These are phyloP conservation scores for Tachina lurida DNA, from an alignment of 2,888 invertebrate species.

Conservation along the genomic window DNA sequence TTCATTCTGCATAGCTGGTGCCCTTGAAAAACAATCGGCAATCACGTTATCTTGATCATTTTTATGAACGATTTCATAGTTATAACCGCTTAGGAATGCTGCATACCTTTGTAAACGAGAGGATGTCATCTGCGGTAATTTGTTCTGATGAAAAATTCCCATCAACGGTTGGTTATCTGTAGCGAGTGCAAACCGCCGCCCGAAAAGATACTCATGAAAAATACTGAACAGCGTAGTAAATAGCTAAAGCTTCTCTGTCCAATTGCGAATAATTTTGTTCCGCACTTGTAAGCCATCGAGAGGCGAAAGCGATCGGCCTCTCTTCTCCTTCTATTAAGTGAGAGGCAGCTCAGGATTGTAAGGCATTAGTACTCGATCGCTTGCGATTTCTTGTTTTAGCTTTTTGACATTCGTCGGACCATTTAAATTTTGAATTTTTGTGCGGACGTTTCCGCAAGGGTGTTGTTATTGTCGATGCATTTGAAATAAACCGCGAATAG, in stretches of 20 bases:
- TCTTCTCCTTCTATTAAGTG: neutral
- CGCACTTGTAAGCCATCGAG: constrained; percentile 15
- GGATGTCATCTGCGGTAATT: too few species aligned
- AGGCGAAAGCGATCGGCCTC: constrained; percentile 38
- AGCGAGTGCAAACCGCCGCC: too few species aligned
- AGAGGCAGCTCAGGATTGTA: constrained; percentile 40
- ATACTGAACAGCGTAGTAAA: neutral
- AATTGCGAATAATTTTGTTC: constrained; percentile 10
- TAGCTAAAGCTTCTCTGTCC: neutral
- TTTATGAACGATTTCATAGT: too few species aligned
- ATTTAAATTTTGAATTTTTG: constrained; percentile 54
- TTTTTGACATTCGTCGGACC: constrained; percentile 45
- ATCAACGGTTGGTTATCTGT: too few species aligned
- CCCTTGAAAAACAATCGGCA: too few species aligned
- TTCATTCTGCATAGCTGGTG: too few species aligned
- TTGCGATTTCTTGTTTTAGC: constrained; percentile 58
- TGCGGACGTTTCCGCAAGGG: constrained; percentile 42
- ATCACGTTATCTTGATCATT: too few species aligned
- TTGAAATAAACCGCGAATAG: constrained; percentile 63
- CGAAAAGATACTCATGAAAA: too few species aligned
- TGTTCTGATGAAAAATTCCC: too few species aligned
- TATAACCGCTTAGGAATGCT: too few species aligned
- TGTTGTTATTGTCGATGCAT: constrained; percentile 50
- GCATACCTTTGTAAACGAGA: too few species aligned
- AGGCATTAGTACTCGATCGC: constrained; percentile 52